Percentiles rank a stretch among this genome's conserved stretches.
Conservation (phyloP, 2,113 vertebrate species). For the Ameiurus melas region DNA sequence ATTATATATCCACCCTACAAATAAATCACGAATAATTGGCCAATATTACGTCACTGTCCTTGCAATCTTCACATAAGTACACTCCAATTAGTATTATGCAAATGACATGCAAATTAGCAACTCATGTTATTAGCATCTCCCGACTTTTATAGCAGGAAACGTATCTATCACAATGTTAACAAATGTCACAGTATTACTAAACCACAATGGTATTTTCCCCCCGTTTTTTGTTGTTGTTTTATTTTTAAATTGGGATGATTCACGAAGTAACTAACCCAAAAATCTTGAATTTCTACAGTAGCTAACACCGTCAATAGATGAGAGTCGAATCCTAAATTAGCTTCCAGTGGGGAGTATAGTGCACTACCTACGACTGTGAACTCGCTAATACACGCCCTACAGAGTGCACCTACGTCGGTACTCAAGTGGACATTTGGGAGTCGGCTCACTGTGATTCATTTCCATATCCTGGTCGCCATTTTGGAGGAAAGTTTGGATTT, state of each 20-base stretch:
- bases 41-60: background rate
- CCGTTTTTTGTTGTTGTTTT: too few species aligned
- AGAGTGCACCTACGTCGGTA: slow-evolving; percentile 9
- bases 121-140: background rate
- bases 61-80: background rate
- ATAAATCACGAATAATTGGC: background rate
- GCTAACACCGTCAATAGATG: background rate
- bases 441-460: slow-evolving; percentile 44
- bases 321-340: background rate
- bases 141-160: background rate
- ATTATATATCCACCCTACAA: background rate
- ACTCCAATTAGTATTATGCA: background rate
- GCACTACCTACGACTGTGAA: background rate
- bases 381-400: background rate
- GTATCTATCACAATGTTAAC: background rate
- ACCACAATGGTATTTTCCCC: background rate
- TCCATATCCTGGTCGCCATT: slow-evolving; percentile 53
- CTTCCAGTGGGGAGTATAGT: background rate
- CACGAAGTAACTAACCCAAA: background rate
- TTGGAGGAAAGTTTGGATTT: slow-evolving; percentile 79
- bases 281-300: background rate
- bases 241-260: background rate
- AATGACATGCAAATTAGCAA: background rate
- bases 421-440: slow-evolving; percentile 11
- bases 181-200: background rate